Evolutionary conservation across 64 coral and sea anemone genomes (phyloP).

Genomic region (Platygyra sinensis): DNA sequence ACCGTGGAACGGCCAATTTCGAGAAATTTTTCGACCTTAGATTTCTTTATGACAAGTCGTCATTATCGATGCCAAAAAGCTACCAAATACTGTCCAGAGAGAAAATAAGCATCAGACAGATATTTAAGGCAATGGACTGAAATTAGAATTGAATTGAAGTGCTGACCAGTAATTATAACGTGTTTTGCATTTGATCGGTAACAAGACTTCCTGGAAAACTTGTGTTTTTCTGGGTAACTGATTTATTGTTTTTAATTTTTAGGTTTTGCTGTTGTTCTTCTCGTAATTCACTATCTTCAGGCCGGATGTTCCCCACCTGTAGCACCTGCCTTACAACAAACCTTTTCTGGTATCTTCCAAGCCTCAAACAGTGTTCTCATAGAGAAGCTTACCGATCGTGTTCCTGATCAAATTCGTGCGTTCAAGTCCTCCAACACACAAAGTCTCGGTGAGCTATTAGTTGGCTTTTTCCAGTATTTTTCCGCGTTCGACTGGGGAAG

Average conservation of each 20-base stretch:
- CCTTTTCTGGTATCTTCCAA: constrained; percentile 12
- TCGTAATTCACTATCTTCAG: constrained; percentile 35
- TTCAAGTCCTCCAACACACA: constrained; percentile 26
- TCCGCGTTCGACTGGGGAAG: constrained; percentile 2
- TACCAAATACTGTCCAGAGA: too few species aligned
- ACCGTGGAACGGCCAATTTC: too few species aligned
- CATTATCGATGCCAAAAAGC: too few species aligned
- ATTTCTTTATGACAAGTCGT: too few species aligned
- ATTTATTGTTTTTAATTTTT: background rate
- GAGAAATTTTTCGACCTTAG: too few species aligned
- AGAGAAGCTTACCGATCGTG: background rate
- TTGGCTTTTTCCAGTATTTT: constrained; percentile 31
- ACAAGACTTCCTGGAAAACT: background rate
- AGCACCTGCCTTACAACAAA: constrained; percentile 5
- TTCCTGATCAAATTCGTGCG: constrained; percentile 9
- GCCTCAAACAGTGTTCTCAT: background rate
- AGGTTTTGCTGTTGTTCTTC: constrained; percentile 35
- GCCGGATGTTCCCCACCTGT: background rate
- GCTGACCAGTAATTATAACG: too few species aligned
- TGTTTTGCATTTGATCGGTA: too few species aligned
- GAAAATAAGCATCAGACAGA: too few species aligned
- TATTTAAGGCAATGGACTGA: too few species aligned
- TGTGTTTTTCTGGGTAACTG: background rate
- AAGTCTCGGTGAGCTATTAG: constrained; percentile 30
- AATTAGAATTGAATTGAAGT: too few species aligned